Conservation (phyloP, 2,113 vertebrate genomes). For the Petromus typicus region DNA sequence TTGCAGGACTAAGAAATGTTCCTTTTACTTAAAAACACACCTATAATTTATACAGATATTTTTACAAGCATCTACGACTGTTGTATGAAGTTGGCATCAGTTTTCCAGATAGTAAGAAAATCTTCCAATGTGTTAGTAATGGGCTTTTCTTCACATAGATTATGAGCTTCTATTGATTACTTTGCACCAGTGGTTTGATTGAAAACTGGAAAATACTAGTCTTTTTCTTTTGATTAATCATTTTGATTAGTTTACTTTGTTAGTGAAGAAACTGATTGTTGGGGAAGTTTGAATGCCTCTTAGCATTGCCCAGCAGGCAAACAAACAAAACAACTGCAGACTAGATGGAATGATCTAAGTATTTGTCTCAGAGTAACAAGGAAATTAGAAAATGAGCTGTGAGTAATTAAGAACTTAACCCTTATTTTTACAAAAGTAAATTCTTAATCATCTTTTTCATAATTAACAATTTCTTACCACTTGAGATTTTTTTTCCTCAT, state of each 20-base stretch:
- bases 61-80: neutral
- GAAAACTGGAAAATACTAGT: neutral
- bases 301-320: neutral
- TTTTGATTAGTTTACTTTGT: neutral
- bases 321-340: neutral
- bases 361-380: neutral
- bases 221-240: neutral
- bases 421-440: neutral
- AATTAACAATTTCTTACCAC: neutral
- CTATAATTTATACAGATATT: neutral
- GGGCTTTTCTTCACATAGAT: neutral
- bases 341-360: neutral
- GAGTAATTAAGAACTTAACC: neutral
- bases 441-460: neutral
- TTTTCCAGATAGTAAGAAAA: neutral
- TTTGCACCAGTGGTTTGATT: neutral
- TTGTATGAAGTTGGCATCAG: neutral
- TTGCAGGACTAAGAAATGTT: conserved; percentile 38
- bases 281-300: neutral
- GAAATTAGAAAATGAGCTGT: neutral
- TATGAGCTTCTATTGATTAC: neutral
- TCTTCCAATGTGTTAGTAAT: neutral
- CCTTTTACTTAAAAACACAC: neutral
- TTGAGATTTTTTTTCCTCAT: neutral
- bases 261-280: neutral